phyloP scores from a whole-genome alignment of 2,888 invertebrate genomes.

The Apodemia zela region DNA sequence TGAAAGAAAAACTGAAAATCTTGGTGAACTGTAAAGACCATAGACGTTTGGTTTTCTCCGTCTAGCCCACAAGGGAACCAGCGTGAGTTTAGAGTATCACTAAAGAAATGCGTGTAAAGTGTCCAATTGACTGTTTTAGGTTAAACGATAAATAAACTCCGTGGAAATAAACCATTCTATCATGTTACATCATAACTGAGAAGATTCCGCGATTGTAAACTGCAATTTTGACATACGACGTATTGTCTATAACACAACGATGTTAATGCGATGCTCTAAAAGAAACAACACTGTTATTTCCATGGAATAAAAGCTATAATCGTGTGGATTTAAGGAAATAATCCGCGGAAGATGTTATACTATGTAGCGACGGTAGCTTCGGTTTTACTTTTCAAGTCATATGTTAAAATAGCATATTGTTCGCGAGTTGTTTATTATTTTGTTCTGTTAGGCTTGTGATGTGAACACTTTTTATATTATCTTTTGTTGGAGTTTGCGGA shows the following conservation, averaged over 20 bases:
- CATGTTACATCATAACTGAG: not conserved
- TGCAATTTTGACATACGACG: conserved; percentile 64
- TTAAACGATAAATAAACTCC: conserved; percentile 12
- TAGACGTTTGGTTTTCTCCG: too few species aligned
- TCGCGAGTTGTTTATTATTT: conserved; percentile 40
- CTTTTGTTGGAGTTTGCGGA: conserved; percentile 11
- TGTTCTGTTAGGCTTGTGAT: conserved; percentile 8
- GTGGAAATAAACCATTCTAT: conserved; percentile 10
- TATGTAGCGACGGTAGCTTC: conserved; percentile 72
- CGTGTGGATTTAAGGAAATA: not conserved
- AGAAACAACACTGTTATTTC: not conserved
- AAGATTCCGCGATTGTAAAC: conserved; percentile 49
- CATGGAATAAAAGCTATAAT: not conserved
- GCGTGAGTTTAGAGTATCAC: too few species aligned
- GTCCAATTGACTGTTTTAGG: not conserved
- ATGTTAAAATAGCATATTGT: conserved; percentile 70
- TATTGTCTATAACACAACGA: conserved; percentile 46
- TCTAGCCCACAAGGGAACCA: too few species aligned
- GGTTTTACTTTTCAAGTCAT: conserved; percentile 70
- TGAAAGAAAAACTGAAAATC: too few species aligned
- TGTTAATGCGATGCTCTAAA: not conserved
- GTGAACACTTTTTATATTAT: not conserved
- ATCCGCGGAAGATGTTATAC: conserved; percentile 36
- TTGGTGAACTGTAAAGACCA: too few species aligned
- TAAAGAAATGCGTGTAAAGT: not conserved